Conservation (phyloP, 2,888 invertebrate genomes). For the Cheilosia urbana region DNA sequence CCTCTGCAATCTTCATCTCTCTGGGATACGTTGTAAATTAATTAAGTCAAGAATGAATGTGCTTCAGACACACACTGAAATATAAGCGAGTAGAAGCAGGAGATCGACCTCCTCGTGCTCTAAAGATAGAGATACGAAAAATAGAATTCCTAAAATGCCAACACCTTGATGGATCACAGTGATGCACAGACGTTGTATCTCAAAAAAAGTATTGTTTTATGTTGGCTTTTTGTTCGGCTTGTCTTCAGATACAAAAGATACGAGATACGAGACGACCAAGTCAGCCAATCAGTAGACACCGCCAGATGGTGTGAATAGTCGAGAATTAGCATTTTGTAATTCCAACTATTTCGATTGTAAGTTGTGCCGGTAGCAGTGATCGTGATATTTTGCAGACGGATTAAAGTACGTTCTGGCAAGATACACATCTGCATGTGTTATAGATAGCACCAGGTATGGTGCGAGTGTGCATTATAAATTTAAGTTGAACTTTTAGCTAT, state of each 20-base stretch:
- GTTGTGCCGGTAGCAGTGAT: slow-evolving; percentile 17
- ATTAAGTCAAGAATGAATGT: slow-evolving; percentile 71
- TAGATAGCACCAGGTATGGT: slow-evolving; percentile 30
- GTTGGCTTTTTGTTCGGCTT: slow-evolving; percentile 11
- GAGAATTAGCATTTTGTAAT: slow-evolving; percentile 71
- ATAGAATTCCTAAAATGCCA: slow-evolving; percentile 74
- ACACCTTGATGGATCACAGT: slow-evolving; percentile 66
- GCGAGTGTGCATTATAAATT: slow-evolving; percentile 13
- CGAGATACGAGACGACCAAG: not conserved
- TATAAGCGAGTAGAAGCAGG: slow-evolving; percentile 33
- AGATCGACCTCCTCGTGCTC: slow-evolving; percentile 69
- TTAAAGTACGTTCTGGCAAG: slow-evolving; percentile 49
- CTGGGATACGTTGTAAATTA: slow-evolving; percentile 64
- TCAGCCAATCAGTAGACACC: slow-evolving; percentile 71
- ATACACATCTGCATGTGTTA: slow-evolving; percentile 52
- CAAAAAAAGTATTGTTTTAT: slow-evolving; percentile 53
- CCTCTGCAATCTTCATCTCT: slow-evolving; percentile 45
- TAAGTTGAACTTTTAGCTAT: slow-evolving; percentile 50
- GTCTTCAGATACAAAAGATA: not conserved
- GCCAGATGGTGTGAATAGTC: slow-evolving; percentile 73
- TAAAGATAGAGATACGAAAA: slow-evolving; percentile 73
- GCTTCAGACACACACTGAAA: slow-evolving; percentile 35
- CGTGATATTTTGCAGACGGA: slow-evolving; percentile 38
- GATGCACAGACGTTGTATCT: slow-evolving; percentile 49
- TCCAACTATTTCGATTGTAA: slow-evolving; percentile 67